These are phyloP conservation scores for Tubulanus polymorphus DNA, from an alignment of 2,888 invertebrate species.

Conservation along the genomic window DNA sequence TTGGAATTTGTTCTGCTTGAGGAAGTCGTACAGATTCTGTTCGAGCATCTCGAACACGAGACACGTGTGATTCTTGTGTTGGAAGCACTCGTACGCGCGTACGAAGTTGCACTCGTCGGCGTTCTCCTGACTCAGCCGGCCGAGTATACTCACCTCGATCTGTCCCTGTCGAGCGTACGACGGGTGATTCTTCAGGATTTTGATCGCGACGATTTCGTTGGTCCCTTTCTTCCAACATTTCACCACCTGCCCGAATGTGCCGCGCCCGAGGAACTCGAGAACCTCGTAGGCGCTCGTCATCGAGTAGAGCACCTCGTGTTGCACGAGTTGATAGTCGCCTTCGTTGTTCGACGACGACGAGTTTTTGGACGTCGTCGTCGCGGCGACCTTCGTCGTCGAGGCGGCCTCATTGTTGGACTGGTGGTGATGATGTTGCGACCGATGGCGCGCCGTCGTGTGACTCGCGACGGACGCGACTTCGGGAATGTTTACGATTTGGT, in stretches of 20 bases:
- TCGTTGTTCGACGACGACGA: constrained; percentile 58
- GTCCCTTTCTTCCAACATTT: constrained; percentile 99
- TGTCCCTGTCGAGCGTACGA: constrained; percentile 99
- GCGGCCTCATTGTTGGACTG: too few relatives aligned
- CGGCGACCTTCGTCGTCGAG: constrained; percentile 21
- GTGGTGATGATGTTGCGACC: too few relatives aligned
- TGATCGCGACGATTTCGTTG: constrained; percentile 99
- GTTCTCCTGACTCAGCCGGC: constrained; percentile 54
- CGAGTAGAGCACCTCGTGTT: constrained; percentile 95
- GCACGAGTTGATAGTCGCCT: constrained; percentile 97
- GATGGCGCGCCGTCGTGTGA: constrained; percentile 54
- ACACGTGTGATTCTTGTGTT: constrained; percentile 99
- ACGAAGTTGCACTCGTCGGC: constrained; percentile 90
- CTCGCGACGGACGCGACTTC: constrained; percentile 43
- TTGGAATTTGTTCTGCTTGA: constrained; percentile 99
- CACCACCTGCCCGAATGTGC: constrained; percentile 97
- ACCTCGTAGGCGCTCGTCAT: constrained; percentile 90
- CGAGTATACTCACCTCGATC: constrained; percentile 79
- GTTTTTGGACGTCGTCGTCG: constrained; percentile 35
- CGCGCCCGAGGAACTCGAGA: constrained; percentile 97
- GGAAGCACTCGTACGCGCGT: constrained; percentile 98
- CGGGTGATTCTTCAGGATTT: constrained; percentile 99
- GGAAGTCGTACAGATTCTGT: constrained; percentile 99
- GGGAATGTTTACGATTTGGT: constrained; percentile 47
- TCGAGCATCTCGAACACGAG: constrained; percentile 99